phyloP scores from a whole-genome alignment of 2,113 vertebrate genomes.

The Equus przewalskii region DNA sequence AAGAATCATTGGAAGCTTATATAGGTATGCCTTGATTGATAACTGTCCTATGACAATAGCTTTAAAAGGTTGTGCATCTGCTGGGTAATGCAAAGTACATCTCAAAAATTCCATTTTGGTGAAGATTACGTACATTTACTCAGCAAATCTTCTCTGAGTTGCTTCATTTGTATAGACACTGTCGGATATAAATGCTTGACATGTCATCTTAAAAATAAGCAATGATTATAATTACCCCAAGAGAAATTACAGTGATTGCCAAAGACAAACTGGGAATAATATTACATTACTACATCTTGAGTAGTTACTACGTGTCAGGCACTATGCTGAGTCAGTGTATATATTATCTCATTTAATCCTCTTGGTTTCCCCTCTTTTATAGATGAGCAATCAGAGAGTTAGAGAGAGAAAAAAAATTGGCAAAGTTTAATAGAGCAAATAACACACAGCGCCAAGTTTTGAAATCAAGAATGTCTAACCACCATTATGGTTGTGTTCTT shows the following conservation, averaged over 20 bases:
- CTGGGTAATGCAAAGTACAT: background rate
- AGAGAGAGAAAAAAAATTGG: background rate
- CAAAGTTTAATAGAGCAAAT: background rate
- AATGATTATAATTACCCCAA: background rate
- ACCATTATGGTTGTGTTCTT: background rate
- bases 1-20: constrained; percentile 33
- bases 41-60: constrained; percentile 19
- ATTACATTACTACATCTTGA: background rate
- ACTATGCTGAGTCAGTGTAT: background rate
- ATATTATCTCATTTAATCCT: background rate
- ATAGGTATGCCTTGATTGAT: background rate
- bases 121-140: background rate
- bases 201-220: background rate
- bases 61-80: constrained; percentile 29
- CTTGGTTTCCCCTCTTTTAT: background rate
- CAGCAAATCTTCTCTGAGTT: constrained; percentile 12
- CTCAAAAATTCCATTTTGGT: constrained; percentile 19
- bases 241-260: background rate
- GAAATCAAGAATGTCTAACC: background rate
- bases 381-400: background rate
- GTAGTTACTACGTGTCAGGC: background rate
- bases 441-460: background rate
- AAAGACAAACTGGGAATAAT: constrained; percentile 5
- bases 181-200: background rate
- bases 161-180: background rate